Evolutionary conservation across 2,888 invertebrate species (phyloP).

Genomic region (Noctua comes): DNA sequence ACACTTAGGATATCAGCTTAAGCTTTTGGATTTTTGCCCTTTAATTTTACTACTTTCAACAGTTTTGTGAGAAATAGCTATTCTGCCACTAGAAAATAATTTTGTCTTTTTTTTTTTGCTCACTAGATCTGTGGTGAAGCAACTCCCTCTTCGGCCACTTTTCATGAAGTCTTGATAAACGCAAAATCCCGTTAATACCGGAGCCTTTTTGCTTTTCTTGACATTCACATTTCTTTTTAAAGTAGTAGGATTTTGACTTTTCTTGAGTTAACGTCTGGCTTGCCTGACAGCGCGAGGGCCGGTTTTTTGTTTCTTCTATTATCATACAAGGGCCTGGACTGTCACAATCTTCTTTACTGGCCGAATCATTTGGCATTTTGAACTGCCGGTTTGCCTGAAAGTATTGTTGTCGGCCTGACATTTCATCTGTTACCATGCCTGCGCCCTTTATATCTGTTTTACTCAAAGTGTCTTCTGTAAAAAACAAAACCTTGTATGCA

Average conservation of each 20-base stretch:
- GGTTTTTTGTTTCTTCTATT: not conserved
- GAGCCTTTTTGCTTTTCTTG: no score
- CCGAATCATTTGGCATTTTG: no score
- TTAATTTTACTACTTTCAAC: not conserved
- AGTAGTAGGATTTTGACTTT: not conserved
- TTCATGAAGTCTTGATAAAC: not conserved
- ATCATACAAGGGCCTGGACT: not conserved
- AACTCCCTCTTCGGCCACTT: not conserved
- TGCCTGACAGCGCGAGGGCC: not conserved
- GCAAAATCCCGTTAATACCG: not conserved
- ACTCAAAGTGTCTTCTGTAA: not conserved
- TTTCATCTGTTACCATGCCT: not conserved
- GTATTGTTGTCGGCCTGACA: not conserved
- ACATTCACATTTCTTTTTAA: no score
- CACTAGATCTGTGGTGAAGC: not conserved
- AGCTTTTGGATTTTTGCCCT: no score
- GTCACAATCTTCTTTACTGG: not conserved
- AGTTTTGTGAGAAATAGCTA: conserved; percentile 12
- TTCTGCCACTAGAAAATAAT: conserved; percentile 8
- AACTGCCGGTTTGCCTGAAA: not conserved
- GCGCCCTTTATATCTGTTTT: not conserved
- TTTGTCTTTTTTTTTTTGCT: not conserved
- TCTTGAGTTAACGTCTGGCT: not conserved
- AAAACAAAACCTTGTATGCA: not conserved
- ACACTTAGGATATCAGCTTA: no score